Evolutionary conservation across 2,797 vertebrate species (phyloP).

Genomic region (Argya squamiceps): DNA sequence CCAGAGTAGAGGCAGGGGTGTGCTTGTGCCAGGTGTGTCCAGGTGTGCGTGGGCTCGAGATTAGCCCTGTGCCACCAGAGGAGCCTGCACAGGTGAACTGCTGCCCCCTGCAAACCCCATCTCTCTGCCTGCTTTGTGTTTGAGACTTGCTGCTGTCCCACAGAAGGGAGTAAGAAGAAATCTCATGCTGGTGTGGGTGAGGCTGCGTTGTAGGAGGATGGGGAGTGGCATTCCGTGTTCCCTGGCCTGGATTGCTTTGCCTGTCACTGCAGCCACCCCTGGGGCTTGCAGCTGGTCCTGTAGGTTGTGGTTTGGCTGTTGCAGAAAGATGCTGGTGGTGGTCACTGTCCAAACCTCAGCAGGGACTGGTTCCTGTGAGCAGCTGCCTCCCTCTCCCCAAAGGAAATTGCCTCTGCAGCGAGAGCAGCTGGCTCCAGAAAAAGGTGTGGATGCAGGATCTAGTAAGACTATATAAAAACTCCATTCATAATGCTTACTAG

Average conservation of each 20-base stretch:
- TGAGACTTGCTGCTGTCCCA: neutral
- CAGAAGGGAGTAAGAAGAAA: neutral
- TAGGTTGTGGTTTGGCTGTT: neutral
- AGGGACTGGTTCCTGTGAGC: neutral
- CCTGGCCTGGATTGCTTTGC: neutral
- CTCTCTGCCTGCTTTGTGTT: neutral
- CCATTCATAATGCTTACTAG: neutral
- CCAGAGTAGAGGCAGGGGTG: accelerated
- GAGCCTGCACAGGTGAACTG: neutral
- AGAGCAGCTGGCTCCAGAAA: neutral
- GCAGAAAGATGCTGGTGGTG: neutral
- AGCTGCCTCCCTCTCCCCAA: neutral
- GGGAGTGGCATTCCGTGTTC: neutral
- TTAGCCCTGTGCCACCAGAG: neutral
- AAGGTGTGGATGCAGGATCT: neutral
- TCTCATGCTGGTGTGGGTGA: neutral
- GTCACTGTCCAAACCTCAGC: neutral
- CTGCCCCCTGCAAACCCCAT: neutral
- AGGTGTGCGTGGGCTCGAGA: accelerated
- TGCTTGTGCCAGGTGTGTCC: neutral
- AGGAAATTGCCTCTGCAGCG: neutral
- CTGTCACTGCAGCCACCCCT: neutral
- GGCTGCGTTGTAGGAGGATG: neutral
- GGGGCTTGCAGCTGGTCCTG: neutral
- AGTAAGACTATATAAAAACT: neutral